These are phyloP conservation scores for Andrena fulva DNA, from an alignment of 2,888 invertebrate species.

Conservation along the genomic window DNA sequence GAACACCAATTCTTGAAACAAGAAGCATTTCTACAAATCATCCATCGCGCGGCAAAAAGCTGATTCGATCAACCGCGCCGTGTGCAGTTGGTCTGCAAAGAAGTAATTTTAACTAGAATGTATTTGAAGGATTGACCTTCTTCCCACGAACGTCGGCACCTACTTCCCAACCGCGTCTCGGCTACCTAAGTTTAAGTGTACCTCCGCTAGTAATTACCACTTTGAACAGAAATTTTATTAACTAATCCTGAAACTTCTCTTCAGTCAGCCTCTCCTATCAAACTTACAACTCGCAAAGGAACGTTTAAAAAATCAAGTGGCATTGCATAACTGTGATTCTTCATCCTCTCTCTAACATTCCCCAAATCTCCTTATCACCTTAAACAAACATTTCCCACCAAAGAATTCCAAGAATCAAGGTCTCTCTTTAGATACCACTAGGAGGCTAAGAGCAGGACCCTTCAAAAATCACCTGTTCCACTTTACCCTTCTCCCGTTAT, in stretches of 20 bases:
- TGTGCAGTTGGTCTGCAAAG: conserved; percentile 34
- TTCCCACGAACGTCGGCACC: conserved; percentile 42
- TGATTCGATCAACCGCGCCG: conserved; percentile 14
- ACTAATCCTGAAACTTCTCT: background rate
- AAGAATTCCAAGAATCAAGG: too few species aligned
- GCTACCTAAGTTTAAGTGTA: conserved; percentile 6
- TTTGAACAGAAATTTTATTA: background rate
- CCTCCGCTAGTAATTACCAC: background rate
- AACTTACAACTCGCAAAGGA: background rate
- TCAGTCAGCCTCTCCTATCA: background rate
- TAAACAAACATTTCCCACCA: too few species aligned
- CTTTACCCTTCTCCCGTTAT: too few species aligned
- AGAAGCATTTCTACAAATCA: conserved; percentile 44
- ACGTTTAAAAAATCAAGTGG: too few species aligned
- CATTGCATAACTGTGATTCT: too few species aligned
- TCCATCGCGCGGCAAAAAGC: conserved; percentile 26
- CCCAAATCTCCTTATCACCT: too few species aligned
- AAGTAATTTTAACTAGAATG: conserved; percentile 25
- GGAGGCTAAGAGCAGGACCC: too few species aligned
- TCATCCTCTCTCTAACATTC: too few species aligned
- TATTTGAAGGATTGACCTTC: conserved; percentile 28
- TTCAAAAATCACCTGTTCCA: too few species aligned
- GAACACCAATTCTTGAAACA: conserved; percentile 23
- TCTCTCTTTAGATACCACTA: too few species aligned
- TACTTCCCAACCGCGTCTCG: conserved; percentile 27